Evolutionary conservation across 2,113 vertebrate genomes (phyloP).

Genomic region (Crotophaga sulcirostris): DNA sequence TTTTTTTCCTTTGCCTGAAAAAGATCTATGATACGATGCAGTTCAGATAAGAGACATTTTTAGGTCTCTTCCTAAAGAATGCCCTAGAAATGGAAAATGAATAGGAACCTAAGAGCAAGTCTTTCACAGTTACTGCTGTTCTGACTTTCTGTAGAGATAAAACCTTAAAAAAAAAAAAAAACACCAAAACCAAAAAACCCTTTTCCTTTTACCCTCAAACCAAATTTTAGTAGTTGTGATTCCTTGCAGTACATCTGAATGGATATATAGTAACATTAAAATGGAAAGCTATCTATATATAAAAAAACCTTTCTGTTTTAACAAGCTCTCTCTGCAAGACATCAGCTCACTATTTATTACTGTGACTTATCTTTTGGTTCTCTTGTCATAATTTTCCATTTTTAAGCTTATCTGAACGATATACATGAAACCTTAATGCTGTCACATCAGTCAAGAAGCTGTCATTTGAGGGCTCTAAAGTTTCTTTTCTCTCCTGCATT

Average conservation of each 20-base stretch:
- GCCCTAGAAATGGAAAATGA: constrained; percentile 77
- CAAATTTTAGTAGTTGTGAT: neutral
- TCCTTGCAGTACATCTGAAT: neutral
- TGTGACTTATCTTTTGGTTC: constrained; percentile 25
- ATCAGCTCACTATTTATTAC: neutral
- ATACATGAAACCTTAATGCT: constrained; percentile 53
- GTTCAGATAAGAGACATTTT: constrained; percentile 81
- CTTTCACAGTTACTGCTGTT: neutral
- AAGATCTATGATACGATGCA: constrained; percentile 44
- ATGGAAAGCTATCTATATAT: neutral
- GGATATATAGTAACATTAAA: neutral
- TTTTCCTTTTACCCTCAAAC: neutral
- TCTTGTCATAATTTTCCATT: constrained; percentile 69
- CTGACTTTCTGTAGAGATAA: neutral
- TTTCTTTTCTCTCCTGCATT: constrained; percentile 74
- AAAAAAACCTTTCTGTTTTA: neutral
- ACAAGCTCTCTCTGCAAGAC: neutral
- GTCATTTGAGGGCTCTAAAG: constrained; percentile 81
- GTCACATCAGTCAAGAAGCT: constrained; percentile 66
- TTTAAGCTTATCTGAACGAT: constrained; percentile 80
- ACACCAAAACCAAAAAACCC: too few relatives aligned
- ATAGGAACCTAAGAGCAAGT: neutral
- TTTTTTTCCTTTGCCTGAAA: constrained; percentile 56
- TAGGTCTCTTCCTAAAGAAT: constrained; percentile 67
- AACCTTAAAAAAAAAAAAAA: neutral